These are phyloP conservation scores for Anhinga anhinga DNA, from an alignment of 2,113 vertebrate species.

Conservation along the genomic window DNA sequence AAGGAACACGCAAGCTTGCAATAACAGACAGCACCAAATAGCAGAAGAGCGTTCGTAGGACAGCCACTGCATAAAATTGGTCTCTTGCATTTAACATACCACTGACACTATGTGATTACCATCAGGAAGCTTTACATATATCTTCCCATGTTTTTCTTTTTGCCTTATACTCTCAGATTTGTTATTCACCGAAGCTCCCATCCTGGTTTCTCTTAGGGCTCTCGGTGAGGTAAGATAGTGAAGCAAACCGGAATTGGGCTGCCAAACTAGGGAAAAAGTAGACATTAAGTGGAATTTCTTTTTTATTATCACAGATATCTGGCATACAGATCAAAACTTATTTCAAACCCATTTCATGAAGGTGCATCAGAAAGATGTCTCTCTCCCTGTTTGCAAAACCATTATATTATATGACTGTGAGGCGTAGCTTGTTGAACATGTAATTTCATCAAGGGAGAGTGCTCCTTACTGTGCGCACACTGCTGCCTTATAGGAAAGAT, in stretches of 20 bases:
- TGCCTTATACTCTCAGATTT: not conserved
- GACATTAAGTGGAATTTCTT: not conserved
- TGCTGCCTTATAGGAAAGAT: not conserved
- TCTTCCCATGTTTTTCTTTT: not conserved
- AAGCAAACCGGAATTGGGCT: not conserved
- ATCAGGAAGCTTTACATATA: fast-evolving
- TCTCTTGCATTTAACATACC: not conserved
- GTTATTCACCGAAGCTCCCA: not conserved
- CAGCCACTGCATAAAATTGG: not conserved
- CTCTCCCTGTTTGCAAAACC: not conserved
- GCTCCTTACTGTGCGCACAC: not conserved
- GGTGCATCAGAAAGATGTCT: not conserved
- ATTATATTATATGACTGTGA: fast-evolving
- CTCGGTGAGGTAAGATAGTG: not conserved
- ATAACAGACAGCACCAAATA: not conserved
- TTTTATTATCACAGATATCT: not conserved
- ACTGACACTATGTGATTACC: fast-evolving
- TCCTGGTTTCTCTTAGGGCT: not conserved
- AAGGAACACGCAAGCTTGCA: not conserved
- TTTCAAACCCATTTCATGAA: not conserved
- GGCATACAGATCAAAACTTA: not conserved
- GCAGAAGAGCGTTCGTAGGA: not conserved
- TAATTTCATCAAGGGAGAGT: not conserved
- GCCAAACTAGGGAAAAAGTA: not conserved
- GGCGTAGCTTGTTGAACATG: not conserved